Conservation (phyloP, 2,113 vertebrate species). For the Lagopus leucura region DNA sequence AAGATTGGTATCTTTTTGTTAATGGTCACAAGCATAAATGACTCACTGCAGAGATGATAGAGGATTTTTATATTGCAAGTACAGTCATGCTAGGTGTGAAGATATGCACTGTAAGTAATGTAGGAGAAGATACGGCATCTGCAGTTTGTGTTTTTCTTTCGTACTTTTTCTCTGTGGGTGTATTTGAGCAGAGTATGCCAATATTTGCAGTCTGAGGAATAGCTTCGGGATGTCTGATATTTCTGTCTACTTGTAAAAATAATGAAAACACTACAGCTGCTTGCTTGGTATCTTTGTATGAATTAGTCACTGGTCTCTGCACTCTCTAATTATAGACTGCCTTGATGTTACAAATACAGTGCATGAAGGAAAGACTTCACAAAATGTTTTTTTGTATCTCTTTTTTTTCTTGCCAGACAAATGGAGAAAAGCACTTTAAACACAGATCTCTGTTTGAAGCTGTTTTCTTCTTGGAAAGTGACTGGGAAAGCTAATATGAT, state of each 20-base stretch:
- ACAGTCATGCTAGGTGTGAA: neutral
- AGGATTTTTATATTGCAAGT: neutral
- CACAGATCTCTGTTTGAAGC: neutral
- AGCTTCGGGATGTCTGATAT: neutral
- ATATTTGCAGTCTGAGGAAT: conserved; percentile 25
- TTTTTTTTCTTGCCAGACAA: neutral
- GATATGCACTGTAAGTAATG: neutral
- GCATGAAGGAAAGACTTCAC: neutral
- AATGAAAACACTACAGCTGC: conserved; percentile 22
- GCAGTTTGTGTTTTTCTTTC: neutral
- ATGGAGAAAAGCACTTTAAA: neutral
- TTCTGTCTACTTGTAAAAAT: neutral
- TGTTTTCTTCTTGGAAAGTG: neutral
- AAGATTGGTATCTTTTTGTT: neutral
- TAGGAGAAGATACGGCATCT: neutral
- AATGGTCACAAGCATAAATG: neutral
- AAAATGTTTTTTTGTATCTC: neutral
- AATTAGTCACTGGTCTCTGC: neutral
- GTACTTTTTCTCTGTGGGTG: conserved; percentile 21
- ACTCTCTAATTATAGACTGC: neutral
- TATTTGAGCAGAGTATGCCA: conserved; percentile 26
- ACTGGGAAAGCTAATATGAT: neutral
- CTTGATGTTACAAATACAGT: neutral
- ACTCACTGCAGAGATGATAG: neutral
- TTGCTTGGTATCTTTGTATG: neutral